Percentiles rank a stretch among this genome's conserved stretches.
phyloP scores from a whole-genome alignment of 2,888 invertebrate species.

The Linnaemya vulpina region DNA sequence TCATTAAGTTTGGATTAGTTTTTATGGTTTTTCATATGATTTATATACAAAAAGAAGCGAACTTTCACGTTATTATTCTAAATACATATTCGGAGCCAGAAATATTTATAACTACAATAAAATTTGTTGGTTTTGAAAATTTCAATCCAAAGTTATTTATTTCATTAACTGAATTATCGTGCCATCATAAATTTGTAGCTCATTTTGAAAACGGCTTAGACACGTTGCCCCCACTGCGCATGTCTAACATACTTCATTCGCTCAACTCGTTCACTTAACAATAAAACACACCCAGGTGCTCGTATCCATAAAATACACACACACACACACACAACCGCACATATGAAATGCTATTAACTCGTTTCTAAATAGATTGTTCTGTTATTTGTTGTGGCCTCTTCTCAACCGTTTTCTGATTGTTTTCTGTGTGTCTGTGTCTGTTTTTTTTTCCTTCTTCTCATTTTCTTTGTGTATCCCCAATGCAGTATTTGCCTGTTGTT shows the following conservation, averaged over 20 bases:
- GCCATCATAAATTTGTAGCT: slow-evolving; percentile 40
- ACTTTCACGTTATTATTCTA: background rate
- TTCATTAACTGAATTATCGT: background rate
- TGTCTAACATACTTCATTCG: slow-evolving; percentile 47
- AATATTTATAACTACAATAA: background rate
- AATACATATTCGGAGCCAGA: background rate
- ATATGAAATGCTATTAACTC: slow-evolving; percentile 49
- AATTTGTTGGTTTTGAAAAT: background rate
- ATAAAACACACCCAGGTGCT: slow-evolving; percentile 25
- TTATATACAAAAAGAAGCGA: background rate
- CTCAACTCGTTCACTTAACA: background rate
- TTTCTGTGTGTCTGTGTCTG: slow-evolving; percentile 43
- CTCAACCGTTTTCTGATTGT: slow-evolving; percentile 31
- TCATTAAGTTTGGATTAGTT: too few relatives aligned
- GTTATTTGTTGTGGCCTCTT: slow-evolving; percentile 30
- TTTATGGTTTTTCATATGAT: too few relatives aligned
- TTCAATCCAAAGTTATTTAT: background rate
- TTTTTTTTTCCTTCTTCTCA: background rate
- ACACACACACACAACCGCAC: background rate
- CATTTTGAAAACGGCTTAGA: slow-evolving; percentile 13
- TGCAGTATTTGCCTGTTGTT: slow-evolving; percentile 23
- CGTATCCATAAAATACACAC: background rate
- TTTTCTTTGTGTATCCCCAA: slow-evolving; percentile 40
- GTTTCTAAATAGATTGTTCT: slow-evolving; percentile 57
- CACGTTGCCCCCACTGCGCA: slow-evolving; percentile 62